Base-by-base conservation (phyloP, 2,888 invertebrate genomes). In the Lithophane socia region DNA sequence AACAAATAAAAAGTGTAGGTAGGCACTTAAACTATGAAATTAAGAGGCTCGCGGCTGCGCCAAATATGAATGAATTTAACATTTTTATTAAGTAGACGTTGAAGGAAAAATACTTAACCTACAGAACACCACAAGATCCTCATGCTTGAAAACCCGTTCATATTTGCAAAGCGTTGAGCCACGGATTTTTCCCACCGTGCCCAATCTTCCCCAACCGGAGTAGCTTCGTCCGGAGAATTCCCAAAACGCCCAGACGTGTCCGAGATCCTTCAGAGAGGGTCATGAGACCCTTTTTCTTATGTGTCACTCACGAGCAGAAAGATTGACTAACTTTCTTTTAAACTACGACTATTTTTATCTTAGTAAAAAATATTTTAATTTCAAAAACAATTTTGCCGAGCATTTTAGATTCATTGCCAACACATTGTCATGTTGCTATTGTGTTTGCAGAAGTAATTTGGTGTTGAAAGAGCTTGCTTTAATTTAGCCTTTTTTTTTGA, bases 191-290 rank as follows among this genome's bases (percentile, higher is more conserved):
- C 90, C 86, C 89, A 91, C 88, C 86, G 87, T 88, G 82, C 89
- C 79, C 91, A 94, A 92, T 92, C 89, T 91, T 90, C 87, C 79
- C 82, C 84, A 84, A 83, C 87, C 89, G 87, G 91, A 92, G 91
- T 92, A 90, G 92, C 92, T 89, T 89, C 85, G 86, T 89, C 83
- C 87, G 82, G 83, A 84, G 93, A 92, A 94, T 94, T 94, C 93
- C 93, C 92, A 86, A 90, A 92, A 89, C 92, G 92, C 93, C 92
- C 87, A 84, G 85, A 92, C 92, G 92, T 92, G 91, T 90, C 91
- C 89, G 84, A 89, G 89, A 89, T 90, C 92, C 93, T 92, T 91
- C 87, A 75, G 68, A 77, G 80, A 86, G 91, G 92, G 91, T 84
- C 87, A 87, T 80, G 75, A 83, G 89, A 91, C 92, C 93, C 92